Evolutionary conservation across 64 coral and sea anemone genomes (phyloP).

Genomic region (Anthopleura sola): DNA sequence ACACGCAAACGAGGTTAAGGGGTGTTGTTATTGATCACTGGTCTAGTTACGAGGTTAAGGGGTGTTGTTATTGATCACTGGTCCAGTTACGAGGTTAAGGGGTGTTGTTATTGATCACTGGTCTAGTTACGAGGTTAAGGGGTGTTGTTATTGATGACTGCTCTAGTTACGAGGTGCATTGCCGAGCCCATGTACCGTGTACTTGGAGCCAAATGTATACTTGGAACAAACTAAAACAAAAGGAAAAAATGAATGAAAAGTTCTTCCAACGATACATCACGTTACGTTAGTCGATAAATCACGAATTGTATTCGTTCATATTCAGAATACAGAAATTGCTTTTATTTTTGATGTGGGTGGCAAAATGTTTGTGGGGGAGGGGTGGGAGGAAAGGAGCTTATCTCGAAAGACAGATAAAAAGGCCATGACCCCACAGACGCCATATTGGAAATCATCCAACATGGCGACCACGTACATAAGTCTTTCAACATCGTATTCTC

Average conservation of each 20-base stretch:
- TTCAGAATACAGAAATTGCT: too few relatives aligned
- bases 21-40: neutral
- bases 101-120: neutral
- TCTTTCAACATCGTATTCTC: too few relatives aligned
- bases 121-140: constrained; percentile 41
- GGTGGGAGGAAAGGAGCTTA: too few relatives aligned
- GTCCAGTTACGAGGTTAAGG: constrained; percentile 40
- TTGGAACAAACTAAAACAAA: constrained; percentile 48
- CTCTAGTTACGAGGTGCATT: constrained; percentile 48
- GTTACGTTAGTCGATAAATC: too few relatives aligned
- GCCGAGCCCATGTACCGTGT: constrained; percentile 56
- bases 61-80: neutral
- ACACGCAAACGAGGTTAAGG: too few relatives aligned
- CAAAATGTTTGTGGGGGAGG: too few relatives aligned
- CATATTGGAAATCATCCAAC: neutral
- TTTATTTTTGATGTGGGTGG: too few relatives aligned
- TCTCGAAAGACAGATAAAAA: neutral
- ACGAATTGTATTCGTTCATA: too few relatives aligned
- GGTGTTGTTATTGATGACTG: neutral
- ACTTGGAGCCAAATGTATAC: constrained; percentile 56
- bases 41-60: constrained; percentile 41
- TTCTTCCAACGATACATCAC: too few relatives aligned
- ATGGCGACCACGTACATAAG: too few relatives aligned
- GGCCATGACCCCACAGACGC: neutral
- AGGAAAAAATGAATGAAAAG: neutral